These are phyloP conservation scores for Mylabris sibirica DNA, from an alignment of 2,888 invertebrate genomes.

Conservation along the genomic window DNA sequence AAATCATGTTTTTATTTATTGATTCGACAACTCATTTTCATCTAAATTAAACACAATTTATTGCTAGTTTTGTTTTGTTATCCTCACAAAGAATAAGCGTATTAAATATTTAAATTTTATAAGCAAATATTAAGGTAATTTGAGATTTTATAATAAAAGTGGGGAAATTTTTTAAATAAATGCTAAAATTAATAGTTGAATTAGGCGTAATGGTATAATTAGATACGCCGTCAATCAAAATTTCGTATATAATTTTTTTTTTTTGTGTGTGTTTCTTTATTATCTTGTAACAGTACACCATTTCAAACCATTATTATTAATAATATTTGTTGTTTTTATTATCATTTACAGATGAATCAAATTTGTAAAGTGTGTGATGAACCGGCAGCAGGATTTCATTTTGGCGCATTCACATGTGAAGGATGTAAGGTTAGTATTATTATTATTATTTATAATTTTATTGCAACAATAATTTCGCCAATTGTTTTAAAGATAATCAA, in stretches of 20 bases:
- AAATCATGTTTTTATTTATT: conserved; percentile 37
- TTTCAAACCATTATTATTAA: not conserved
- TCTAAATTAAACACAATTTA: conserved; percentile 22
- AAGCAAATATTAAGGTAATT: no score
- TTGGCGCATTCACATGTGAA: conserved; percentile 95
- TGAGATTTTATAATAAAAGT: not conserved
- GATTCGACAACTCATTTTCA: conserved; percentile 7
- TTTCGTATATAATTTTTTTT: not conserved
- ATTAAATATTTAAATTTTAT: no score
- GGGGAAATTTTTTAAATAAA: conserved; percentile 1
- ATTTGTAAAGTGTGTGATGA: conserved; percentile 96
- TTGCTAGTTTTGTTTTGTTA: conserved; percentile 33
- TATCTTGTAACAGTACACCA: not conserved
- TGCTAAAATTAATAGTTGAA: conserved; percentile 16
- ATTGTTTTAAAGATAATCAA: conserved; percentile 11
- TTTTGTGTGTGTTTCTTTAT: not conserved
- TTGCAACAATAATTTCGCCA: conserved; percentile 14
- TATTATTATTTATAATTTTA: not conserved
- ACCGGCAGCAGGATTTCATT: conserved; percentile 94
- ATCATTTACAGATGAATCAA: conserved; percentile 90
- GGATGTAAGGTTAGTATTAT: conserved; percentile 87
- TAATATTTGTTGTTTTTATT: conserved; percentile 20
- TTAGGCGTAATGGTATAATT: conserved; percentile 14
- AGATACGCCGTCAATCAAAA: conserved; percentile 19
- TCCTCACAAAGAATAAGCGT: conserved; percentile 24